These are phyloP conservation scores for Melanotaenia nigrans DNA, from an alignment of 2,797 vertebrate species.

Conservation along the genomic window DNA sequence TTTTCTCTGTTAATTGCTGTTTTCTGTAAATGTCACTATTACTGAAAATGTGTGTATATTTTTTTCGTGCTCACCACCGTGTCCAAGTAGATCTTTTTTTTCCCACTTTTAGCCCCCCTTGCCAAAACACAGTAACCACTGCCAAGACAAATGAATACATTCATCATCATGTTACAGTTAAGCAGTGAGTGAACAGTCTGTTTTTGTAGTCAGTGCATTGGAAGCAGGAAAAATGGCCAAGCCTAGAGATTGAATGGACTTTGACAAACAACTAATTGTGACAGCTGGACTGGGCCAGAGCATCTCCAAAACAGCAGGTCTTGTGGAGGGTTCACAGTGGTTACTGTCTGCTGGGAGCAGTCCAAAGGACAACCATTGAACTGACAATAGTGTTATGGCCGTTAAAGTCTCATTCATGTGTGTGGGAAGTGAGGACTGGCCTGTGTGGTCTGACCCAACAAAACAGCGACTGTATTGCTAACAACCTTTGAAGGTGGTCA, in stretches of 20 bases:
- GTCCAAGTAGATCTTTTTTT: background rate
- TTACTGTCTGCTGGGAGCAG: background rate
- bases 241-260: background rate
- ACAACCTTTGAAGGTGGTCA: no score
- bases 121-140: no score
- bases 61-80: background rate
- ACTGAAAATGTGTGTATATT: background rate
- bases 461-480: background rate
- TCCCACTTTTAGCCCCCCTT: no score
- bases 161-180: background rate
- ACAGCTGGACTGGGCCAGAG: background rate
- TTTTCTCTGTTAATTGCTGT: no score
- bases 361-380: background rate
- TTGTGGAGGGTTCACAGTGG: background rate
- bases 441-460: slow-evolving; percentile 1
- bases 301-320: background rate
- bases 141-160: background rate
- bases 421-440: background rate
- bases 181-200: background rate
- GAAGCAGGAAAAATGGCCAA: background rate
- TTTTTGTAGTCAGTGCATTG: background rate
- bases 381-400: background rate
- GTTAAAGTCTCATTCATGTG: background rate
- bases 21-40: background rate
- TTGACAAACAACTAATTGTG: background rate